Evolutionary conservation across 2,888 invertebrate species (phyloP), one percentile per base, ranked within the genome.

Genomic region (Drosophila prolongata): DNA sequence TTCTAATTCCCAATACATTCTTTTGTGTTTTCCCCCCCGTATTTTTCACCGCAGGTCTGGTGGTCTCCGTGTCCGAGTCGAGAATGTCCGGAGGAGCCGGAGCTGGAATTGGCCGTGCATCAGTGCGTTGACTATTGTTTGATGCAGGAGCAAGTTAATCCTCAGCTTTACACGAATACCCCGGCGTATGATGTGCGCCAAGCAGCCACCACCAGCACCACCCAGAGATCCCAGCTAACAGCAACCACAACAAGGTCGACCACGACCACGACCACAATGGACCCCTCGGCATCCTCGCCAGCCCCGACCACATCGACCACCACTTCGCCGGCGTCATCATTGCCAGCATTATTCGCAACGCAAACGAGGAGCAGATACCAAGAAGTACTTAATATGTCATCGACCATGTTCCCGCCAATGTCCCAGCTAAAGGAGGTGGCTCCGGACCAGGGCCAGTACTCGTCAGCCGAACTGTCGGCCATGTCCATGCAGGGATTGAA

Each of bases 31-130:
- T 1, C 13, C 13, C 34, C 4, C 11, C 13, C 16, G 35, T 24
- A 30, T 38, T 49, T 50, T 40, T 24, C 27, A 5, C 88, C n/a
- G 6, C n/a, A 95, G 95, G 95, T 96, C 38, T 96, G 96, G 96
- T 96, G 96, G 96, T 96, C 96, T 87, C 96, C 96, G 0, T 96
- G 96, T 86, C 95, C 96, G 0, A 96, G 96, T 81, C 93, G 96
- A 72, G 96, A 96, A 91, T 96, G 96, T 90, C 96, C 96, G 0
- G 95, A 95, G 80, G 95, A 95, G 75, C 95, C 95, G 79, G 95
- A 95, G 84, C 93, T 96, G 34, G 95, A 96, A 89, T 94, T 96
- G 87, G 95, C 95, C 14, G 93, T 96, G 37, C 95, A 95, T 81
- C 94, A 95, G 79, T 96, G 96, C 87, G 93, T 95, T 10, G 95